Evolutionary conservation across 23 tunicate genomes (phyloP), one percentile per base, ranked within the genome.

Genomic region (Pegea sp.): DNA sequence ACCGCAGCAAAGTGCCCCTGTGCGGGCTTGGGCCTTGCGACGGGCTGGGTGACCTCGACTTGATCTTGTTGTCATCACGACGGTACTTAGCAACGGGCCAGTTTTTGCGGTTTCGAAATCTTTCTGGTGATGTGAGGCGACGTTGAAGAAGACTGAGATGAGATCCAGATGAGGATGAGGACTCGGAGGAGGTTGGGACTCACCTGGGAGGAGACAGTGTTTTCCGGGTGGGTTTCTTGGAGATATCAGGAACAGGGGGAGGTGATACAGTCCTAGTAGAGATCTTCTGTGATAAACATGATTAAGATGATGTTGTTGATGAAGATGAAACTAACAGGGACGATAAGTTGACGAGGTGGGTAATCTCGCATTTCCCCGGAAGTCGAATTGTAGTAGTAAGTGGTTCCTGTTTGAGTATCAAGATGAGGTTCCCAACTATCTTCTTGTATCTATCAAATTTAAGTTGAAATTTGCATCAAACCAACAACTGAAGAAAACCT

Each of bases 391-490:
- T 59, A 72, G 29, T 68, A 68, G 57, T 68, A 76, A 27, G 29
- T 61, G 46, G 52, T 56, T 29, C 67, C 75, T 20, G 74, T 62
- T 27, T 68, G 64, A 38, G 68, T 69, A 44, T 76, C 89, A 21
- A 76, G 53, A 19, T 68, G 89, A 0, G 62, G 64, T 31, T 68
- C 89, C 89, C 89, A 69, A 4, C 60, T 62, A 62, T 62, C 77
- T 27, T 62, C 68, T 3, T 44, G 25, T 4, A 61, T 43, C n/a
- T n/a, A n/a, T n/a, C n/a, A n/a, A n/a, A n/a, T n/a, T n/a, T n/a
- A n/a, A n/a, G n/a, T n/a, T n/a, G n/a, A n/a, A n/a, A n/a, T n/a
- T n/a, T n/a, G n/a, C n/a, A n/a, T n/a, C n/a, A n/a, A n/a, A n/a
- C n/a, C n/a, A n/a, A n/a, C n/a, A n/a, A n/a, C n/a, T n/a, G n/a